Evolutionary conservation across 2,797 vertebrate species (phyloP), one percentile per base, ranked within the genome.

Genomic region (Diplodus sargus): DNA sequence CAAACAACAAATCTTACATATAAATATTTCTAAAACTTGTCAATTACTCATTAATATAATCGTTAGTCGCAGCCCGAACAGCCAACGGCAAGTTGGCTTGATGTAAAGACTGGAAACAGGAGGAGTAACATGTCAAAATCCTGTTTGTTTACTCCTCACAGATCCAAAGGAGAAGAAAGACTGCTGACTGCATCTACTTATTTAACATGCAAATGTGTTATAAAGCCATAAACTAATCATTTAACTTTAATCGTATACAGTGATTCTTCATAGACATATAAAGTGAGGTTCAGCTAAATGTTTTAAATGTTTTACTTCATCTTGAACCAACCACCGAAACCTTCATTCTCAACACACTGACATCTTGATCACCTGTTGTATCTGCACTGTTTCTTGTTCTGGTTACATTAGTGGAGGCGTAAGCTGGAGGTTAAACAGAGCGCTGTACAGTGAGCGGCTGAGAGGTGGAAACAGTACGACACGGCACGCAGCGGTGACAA

Each of bases 391-490:
- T 59, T n/a, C 34, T 39, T 28, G 49, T 22, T 8, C 39, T 39
- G 10, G 39, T 11, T 10, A 39, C 39, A 39, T 39, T 8, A 39
- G 34, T 9, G 7, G 34, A 39, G 7, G 9, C 39, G 42, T 23
- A 43, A 56, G 48, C 20, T 16, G 4, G 23, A 59, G 43, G 34
- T 20, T 20, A 42, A 67, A 56, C 51, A 79, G 10, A 62, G 45
- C 73, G 59, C 34, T 16, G 22, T 16, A 13, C 39, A 76, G 47
- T 16, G 20, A 63, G 30, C 51, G 58, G 58, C 20, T 4, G 72
- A 53, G 42, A 59, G 66, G 67, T 52, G 18, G 43, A 70, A 23
- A 78, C 47, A 22, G 3, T 17, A 16, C 16, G 22, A 49, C 58
- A 12, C 16, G 22, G 53, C 65, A 49, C 0, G 7, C 11, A 14